Evolutionary conservation across 1,140 invertebrate species (phyloP).

Genomic region (Asobara japonica): DNA sequence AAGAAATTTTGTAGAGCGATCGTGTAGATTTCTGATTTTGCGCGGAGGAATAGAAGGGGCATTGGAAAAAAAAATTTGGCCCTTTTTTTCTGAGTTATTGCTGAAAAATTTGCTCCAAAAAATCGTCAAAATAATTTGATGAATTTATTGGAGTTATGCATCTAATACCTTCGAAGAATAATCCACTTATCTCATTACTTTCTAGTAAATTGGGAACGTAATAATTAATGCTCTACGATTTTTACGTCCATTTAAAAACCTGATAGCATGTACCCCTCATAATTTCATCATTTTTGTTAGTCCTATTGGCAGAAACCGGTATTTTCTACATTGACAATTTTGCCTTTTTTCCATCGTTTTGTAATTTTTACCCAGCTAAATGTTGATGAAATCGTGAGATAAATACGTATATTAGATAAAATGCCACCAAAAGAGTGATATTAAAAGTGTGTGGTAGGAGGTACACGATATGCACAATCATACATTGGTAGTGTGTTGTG

Average conservation of each 20-base stretch:
- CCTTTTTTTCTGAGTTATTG: too few species aligned
- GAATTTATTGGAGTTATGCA: not conserved
- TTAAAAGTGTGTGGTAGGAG: not conserved
- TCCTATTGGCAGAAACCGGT: not conserved
- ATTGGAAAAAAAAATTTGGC: not conserved
- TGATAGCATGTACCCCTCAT: not conserved
- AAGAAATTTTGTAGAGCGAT: too few species aligned
- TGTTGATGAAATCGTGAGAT: conserved; percentile 5
- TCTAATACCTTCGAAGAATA: too few species aligned
- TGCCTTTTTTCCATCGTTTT: not conserved
- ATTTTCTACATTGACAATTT: not conserved
- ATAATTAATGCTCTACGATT: not conserved
- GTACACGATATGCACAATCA: conserved; percentile 12
- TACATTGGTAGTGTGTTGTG: not conserved
- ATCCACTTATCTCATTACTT: not conserved
- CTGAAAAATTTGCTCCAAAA: not conserved
- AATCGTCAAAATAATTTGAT: too few species aligned
- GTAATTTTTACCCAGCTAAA: not conserved
- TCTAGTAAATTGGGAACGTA: not conserved
- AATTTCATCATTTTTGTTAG: not conserved
- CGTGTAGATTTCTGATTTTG: too few species aligned
- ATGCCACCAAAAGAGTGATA: conserved; percentile 1
- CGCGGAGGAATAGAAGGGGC: too few species aligned
- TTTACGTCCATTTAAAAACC: not conserved
- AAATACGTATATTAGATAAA: not conserved